Evolutionary conservation across 2,888 invertebrate genomes (phyloP), one percentile per base, ranked within the genome.

Genomic region (Heliconius aoede): DNA sequence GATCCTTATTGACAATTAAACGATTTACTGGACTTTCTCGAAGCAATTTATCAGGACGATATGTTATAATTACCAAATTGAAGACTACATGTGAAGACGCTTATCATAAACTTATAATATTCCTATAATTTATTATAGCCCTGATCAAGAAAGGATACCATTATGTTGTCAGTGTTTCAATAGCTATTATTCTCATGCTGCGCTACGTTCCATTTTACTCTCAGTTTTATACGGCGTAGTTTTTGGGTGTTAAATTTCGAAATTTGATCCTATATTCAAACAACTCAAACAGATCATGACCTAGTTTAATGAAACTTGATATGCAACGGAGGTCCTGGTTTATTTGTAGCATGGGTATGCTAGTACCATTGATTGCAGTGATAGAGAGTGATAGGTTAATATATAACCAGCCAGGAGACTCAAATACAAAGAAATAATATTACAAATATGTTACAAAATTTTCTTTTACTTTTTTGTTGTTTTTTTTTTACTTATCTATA

Each of bases 1-100:
- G 79, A 80, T 80, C 80, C 75, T 71, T 78, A 77, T 80, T 75
- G 78, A 79, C 78, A 80, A 82, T 82, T 81, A 80, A 80, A 80
- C 81, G 76, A 83, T 79, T 79, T 60, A 64, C 28, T 65, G 78
- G 73, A 65, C 76, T 51, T 65, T 73, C 72, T 76, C 76, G 40
- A 74, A 46, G 77, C 62, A 72, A 81, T 79, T 79, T 80, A 79
- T 80, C 75, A 77, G 64, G 62, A 36, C 40, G 46, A 77, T 80
- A 78, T 79, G 78, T 79, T 79, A 80, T 80, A 81, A 79, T 79
- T 78, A 78, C 78, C 68, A 72, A 80, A 79, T 74, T 72, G 79
- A 78, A 61, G 58, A 79, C 76, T 72, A 60, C 77, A 68, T 71
- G 75, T 69, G 32, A 72, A 72, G 75, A 60, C 62, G 64, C 40